Conservation (phyloP, 1,140 invertebrate species). For the Bombus soroeensis region DNA sequence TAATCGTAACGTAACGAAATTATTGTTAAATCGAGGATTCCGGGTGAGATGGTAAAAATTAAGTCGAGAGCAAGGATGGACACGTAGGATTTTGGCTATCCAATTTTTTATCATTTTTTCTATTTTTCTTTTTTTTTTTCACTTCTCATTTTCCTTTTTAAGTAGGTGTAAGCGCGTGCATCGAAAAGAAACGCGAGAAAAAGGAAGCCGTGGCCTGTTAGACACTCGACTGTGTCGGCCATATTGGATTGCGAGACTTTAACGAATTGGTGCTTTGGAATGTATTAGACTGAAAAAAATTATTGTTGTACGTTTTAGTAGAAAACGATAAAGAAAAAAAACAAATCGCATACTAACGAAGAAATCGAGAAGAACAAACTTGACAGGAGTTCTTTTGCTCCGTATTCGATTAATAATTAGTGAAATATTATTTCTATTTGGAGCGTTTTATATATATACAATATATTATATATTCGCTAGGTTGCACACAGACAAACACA, state of each 20-base stretch:
- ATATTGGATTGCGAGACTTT: slow-evolving; percentile 36
- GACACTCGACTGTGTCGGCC: not conserved
- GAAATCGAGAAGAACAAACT: slow-evolving; percentile 4
- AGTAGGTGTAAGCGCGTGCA: slow-evolving; percentile 7
- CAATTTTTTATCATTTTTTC: not conserved
- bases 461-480: slow-evolving; percentile 68
- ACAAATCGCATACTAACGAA: slow-evolving; percentile 3
- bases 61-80: not conserved
- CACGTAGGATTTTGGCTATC: not conserved
- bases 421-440: slow-evolving; percentile 76
- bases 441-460: slow-evolving; percentile 71
- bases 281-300: slow-evolving; percentile 81
- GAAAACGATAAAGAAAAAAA: slow-evolving; percentile 50
- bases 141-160: not conserved
- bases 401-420: slow-evolving; percentile 63
- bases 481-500: slow-evolving; percentile 53
- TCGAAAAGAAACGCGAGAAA: not conserved
- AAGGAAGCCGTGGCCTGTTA: not conserved
- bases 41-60: slow-evolving; percentile 1
- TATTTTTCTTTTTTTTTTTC: not conserved
- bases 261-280: slow-evolving; percentile 80
- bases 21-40: slow-evolving; percentile 59
- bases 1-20: slow-evolving; percentile 69
- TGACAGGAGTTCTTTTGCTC: slow-evolving; percentile 61
- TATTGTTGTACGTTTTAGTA: slow-evolving; percentile 78